Conservation (phyloP, 2,797 vertebrate genomes). For the Crenichthys baileyi region DNA sequence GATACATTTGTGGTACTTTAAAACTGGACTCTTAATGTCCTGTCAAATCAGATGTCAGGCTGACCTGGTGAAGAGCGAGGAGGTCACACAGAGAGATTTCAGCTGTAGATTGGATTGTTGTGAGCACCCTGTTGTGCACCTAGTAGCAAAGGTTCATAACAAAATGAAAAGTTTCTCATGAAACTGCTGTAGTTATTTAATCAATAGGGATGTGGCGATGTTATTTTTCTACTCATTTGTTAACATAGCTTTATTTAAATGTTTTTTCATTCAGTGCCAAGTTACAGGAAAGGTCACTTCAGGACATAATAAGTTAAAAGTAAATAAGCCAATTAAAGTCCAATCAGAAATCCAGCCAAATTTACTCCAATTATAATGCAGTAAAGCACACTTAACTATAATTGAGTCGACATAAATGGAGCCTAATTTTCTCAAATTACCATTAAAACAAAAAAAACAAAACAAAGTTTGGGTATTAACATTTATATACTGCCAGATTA, state of each 20-base stretch:
- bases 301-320: background rate
- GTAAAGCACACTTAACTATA: background rate
- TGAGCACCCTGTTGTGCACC: background rate
- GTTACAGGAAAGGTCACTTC: background rate
- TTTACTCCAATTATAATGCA: background rate
- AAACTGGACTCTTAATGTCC: background rate
- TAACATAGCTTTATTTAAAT: background rate
- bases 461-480: background rate
- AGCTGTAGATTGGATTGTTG: constrained; percentile 15
- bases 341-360: background rate
- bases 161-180: background rate
- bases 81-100: background rate
- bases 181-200: background rate
- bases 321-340: constrained; percentile 8
- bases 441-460: background rate
- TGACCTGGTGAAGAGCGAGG: constrained; percentile 10
- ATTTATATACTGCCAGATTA: background rate
- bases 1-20: background rate
- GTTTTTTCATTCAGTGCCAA: background rate
- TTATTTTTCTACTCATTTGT: background rate
- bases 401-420: background rate
- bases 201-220: background rate
- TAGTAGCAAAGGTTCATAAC: background rate
- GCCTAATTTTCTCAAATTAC: constrained; percentile 1
- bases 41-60: constrained; percentile 16